Percentiles rank a stretch among this genome's conserved stretches.
These are phyloP conservation scores for Gambelia wislizenii DNA, from an alignment of 2,797 vertebrate genomes.

Conservation along the genomic window DNA sequence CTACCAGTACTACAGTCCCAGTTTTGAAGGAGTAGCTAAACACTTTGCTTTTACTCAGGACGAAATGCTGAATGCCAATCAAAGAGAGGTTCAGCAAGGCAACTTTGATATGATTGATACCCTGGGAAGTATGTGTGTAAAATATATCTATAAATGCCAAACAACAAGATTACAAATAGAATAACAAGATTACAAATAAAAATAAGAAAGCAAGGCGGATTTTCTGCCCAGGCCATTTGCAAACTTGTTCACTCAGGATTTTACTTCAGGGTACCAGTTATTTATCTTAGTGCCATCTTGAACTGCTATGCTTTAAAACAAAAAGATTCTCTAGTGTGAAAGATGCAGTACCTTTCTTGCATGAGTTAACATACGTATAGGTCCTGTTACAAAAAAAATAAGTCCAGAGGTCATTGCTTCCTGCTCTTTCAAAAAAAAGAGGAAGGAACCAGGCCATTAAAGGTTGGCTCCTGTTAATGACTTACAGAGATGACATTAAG, in stretches of 20 bases:
- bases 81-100: background rate
- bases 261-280: conserved; percentile 24
- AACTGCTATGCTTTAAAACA: conserved; percentile 26
- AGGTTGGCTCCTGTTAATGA: conserved; percentile 31
- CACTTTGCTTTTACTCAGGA: background rate
- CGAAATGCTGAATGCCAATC: background rate
- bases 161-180: background rate
- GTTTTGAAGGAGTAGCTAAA: conserved; percentile 46
- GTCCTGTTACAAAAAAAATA: conserved; percentile 64
- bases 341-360: conserved; percentile 19
- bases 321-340: conserved; percentile 36
- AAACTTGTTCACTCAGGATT: conserved; percentile 17
- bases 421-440: background rate
- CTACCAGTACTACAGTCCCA: background rate
- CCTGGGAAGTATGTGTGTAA: background rate
- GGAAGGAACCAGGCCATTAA: conserved; percentile 50
- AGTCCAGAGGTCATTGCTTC: background rate
- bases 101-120: background rate
- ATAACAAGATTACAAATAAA: too few species aligned
- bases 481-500: conserved; percentile 21
- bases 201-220: background rate
- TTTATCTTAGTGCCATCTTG: conserved; percentile 38
- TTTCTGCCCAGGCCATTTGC: conserved; percentile 22
- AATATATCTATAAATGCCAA: conserved; percentile 42
- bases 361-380: conserved; percentile 50